Evolutionary conservation across 37 sponge, comb jelly and placozoan species (phyloP).

Genomic region (Petrosia ficiformis): DNA sequence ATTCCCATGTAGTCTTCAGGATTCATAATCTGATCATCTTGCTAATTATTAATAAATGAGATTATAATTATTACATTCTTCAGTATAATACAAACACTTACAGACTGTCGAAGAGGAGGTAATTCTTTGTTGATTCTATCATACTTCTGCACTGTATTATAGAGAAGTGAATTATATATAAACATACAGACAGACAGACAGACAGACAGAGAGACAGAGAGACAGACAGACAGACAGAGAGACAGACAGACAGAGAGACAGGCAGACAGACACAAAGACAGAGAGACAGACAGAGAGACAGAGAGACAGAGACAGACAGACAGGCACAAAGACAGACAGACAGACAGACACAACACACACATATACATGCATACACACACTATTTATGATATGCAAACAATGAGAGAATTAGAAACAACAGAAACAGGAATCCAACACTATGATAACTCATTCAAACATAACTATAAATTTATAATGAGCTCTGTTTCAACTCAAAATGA

Average conservation of each 20-base stretch:
- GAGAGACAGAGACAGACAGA: too few species aligned
- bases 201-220: too few species aligned
- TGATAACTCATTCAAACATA: slow-evolving; percentile 12
- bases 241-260: too few species aligned
- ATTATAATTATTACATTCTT: neutral
- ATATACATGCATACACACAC: too few species aligned
- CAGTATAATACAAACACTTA: slow-evolving; percentile 22
- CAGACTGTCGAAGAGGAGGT: slow-evolving; percentile 54
- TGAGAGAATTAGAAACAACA: neutral
- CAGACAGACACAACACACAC: too few species aligned
- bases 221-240: too few species aligned
- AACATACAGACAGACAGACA: too few species aligned
- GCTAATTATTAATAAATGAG: slow-evolving; percentile 27
- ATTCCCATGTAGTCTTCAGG: slow-evolving; percentile 60
- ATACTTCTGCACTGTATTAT: slow-evolving; percentile 60
- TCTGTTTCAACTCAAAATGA: too few species aligned
- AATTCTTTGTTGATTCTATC: slow-evolving; percentile 21
- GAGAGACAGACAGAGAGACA: too few species aligned
- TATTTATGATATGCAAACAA: neutral
- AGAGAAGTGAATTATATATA: neutral
- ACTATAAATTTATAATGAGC: too few species aligned
- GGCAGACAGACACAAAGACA: too few species aligned
- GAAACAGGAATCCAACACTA: neutral
- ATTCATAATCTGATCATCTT: slow-evolving; percentile 47
- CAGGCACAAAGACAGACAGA: too few species aligned